Evolutionary conservation across 2,888 invertebrate genomes (phyloP).

Genomic region (Pseudolycoriella hygida): DNA sequence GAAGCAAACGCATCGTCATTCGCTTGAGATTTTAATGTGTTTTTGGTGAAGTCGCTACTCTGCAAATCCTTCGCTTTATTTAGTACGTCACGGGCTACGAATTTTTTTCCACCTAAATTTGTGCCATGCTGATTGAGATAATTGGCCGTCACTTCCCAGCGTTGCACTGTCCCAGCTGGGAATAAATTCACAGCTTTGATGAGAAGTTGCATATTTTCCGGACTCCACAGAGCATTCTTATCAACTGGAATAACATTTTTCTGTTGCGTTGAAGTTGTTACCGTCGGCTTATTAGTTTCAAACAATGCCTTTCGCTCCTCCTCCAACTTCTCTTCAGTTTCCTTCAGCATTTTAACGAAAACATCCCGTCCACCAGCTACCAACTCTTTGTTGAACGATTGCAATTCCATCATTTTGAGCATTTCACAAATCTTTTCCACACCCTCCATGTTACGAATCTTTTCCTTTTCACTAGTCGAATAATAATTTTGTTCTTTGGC

Average conservation of each 20-base stretch:
- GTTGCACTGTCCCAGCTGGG: conserved; percentile 88
- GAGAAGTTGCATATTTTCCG: conserved; percentile 70
- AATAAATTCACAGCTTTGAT: conserved; percentile 96
- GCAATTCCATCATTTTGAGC: conserved; percentile 50
- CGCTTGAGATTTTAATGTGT: conserved; percentile 67
- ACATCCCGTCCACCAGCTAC: conserved; percentile 43
- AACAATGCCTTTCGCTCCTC: conserved; percentile 50
- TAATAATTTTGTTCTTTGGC: conserved; percentile 74
- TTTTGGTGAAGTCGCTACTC: conserved; percentile 71
- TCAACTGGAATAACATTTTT: conserved; percentile 12
- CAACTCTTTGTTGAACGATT: conserved; percentile 54
- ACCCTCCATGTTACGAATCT: conserved; percentile 71
- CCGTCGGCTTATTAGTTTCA: conserved; percentile 27
- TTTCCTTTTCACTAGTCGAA: conserved; percentile 46
- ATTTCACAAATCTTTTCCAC: conserved; percentile 81
- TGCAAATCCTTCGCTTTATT: conserved; percentile 92
- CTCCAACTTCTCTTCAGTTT: conserved; percentile 59
- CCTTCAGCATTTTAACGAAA: conserved; percentile 47
- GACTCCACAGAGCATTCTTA: conserved; percentile 46
- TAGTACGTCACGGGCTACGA: conserved; percentile 81
- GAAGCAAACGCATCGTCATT: conserved; percentile 84
- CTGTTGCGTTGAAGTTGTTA: not conserved
- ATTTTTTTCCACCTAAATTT: conserved; percentile 33
- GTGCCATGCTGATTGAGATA: conserved; percentile 79
- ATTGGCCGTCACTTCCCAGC: conserved; percentile 89